Evolutionary conservation across 2,888 invertebrate genomes (phyloP).

Genomic region (Leptogaster cylindrica): DNA sequence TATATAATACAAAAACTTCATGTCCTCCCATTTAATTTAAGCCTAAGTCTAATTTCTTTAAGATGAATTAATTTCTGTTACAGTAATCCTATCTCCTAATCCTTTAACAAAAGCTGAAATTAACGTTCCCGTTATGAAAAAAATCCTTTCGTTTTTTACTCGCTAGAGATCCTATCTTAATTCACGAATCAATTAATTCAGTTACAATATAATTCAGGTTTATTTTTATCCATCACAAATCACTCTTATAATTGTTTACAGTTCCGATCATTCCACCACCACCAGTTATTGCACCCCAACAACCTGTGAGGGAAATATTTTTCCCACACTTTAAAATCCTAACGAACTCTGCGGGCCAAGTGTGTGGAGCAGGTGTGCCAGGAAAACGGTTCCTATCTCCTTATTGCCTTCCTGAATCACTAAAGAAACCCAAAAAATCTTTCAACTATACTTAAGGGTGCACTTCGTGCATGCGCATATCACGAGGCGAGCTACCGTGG

Average conservation of each 20-base stretch:
- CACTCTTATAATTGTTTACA: no score
- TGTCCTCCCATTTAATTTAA: no score
- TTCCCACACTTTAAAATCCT: slow-evolving; percentile 39
- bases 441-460: slow-evolving; percentile 21
- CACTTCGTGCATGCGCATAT: slow-evolving; percentile 42
- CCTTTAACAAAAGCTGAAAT: no score
- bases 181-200: not conserved
- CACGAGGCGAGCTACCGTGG: slow-evolving; percentile 37
- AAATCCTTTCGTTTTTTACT: no score
- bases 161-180: no score
- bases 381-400: slow-evolving; percentile 20
- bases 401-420: slow-evolving; percentile 14
- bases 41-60: no score
- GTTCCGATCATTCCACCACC: slow-evolving; percentile 13
- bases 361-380: slow-evolving; percentile 29
- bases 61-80: no score
- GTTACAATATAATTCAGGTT: not conserved
- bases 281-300: not conserved
- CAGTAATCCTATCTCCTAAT: no score
- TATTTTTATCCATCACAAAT: not conserved
- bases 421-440: not conserved
- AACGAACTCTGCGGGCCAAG: not conserved
- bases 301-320: slow-evolving; percentile 38
- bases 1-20: no score
- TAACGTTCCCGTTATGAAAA: no score